Percentiles rank a stretch among this genome's conserved stretches.
phyloP scores from a whole-genome alignment of 2,888 invertebrate species.

The Octonoba sinensis region DNA sequence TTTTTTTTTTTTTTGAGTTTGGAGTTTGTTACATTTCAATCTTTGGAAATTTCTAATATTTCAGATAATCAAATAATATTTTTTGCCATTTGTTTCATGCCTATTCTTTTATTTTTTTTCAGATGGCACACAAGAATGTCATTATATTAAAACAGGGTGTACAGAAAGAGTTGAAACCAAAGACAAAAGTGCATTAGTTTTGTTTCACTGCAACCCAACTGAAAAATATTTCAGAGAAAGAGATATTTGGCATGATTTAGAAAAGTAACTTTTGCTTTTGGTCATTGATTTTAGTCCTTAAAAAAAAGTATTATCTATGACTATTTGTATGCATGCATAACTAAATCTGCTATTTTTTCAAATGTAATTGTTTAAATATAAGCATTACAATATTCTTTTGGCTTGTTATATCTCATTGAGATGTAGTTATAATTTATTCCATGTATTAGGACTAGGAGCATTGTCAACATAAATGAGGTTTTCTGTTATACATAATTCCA shows the following conservation, averaged over 20 bases:
- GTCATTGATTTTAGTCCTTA: background rate
- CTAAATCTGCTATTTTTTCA: background rate
- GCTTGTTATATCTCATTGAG: no score
- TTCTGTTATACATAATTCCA: no score
- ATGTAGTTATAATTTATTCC: no score
- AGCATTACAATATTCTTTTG: no score
- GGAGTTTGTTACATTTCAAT: no score
- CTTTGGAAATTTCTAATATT: no score
- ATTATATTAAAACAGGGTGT: constrained; percentile 56
- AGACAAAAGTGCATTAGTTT: constrained; percentile 31
- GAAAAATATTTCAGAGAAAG: constrained; percentile 58
- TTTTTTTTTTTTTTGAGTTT: no score
- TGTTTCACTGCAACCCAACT: constrained; percentile 19
- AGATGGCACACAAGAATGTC: constrained; percentile 30
- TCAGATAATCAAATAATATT: no score
- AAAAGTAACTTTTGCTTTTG: constrained; percentile 41
- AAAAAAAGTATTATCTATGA: background rate
- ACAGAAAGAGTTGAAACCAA: constrained; percentile 30
- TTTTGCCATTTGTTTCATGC: no score
- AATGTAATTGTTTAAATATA: background rate
- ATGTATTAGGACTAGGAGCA: no score
- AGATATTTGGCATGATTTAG: constrained; percentile 58
- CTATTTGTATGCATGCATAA: background rate
- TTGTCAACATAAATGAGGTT: no score
- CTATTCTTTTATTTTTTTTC: background rate